These are phyloP conservation scores for Calyptomena viridis DNA, from an alignment of 2,113 vertebrate genomes.

Conservation along the genomic window DNA sequence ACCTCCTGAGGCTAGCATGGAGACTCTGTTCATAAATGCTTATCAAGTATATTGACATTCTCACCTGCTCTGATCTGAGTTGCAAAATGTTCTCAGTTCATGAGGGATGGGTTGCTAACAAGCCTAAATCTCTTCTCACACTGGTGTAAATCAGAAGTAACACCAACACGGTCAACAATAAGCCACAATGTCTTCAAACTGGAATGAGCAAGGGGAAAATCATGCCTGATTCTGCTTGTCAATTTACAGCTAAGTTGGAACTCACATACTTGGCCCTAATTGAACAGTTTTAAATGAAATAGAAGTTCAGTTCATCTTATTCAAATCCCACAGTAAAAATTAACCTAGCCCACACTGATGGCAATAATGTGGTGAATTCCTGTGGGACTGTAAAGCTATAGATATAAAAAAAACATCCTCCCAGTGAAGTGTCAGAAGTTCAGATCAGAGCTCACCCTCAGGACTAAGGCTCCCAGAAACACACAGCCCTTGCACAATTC, in stretches of 20 bases:
- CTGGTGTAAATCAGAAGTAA: slow-evolving; percentile 22
- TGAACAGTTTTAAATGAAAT: slow-evolving; percentile 3
- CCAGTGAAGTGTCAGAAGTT: neutral
- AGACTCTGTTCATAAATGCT: slow-evolving; percentile 47
- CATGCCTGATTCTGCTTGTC: neutral
- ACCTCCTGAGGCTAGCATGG: neutral
- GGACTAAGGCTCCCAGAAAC: neutral
- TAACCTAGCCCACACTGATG: neutral
- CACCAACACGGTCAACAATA: neutral
- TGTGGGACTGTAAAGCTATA: neutral
- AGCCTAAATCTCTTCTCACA: neutral
- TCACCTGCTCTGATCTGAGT: neutral
- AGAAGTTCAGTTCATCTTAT: neutral
- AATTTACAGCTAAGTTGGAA: neutral
- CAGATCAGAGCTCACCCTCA: neutral
- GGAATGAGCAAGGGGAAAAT: neutral
- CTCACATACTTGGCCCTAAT: neutral
- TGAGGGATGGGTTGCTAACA: neutral
- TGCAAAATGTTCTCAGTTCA: slow-evolving; percentile 31
- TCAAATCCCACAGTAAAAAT: neutral
- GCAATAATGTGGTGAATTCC: neutral
- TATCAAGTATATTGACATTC: slow-evolving; percentile 51
- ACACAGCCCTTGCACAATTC: neutral
- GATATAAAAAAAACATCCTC: neutral
- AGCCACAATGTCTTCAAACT: neutral